A percentile compares a stretch with the other conserved stretches of the same genome.
These are phyloP conservation scores for Petrocephalus zakoni DNA, from an alignment of 2,113 vertebrate genomes.

Conservation along the genomic window DNA sequence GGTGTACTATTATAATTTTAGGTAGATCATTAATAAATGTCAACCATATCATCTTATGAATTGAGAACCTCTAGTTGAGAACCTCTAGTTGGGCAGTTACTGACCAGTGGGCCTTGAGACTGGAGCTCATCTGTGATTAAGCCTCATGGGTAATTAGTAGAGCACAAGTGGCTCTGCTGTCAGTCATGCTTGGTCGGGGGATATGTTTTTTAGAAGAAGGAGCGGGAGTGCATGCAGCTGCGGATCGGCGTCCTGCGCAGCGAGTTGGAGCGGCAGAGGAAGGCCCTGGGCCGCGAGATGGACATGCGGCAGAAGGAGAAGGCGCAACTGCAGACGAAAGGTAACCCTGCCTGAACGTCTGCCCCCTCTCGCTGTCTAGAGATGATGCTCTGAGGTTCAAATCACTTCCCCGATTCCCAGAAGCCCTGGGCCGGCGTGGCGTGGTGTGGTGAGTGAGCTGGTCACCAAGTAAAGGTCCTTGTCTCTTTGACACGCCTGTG, in stretches of 20 bases:
- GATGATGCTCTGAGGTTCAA: neutral
- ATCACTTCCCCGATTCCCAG: neutral
- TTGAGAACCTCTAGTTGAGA: neutral
- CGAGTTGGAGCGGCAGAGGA: conserved; percentile 87
- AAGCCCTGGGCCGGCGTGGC: neutral
- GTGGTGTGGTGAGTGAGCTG: neutral
- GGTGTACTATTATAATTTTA: neutral
- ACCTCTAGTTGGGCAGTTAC: neutral
- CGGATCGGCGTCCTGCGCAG: conserved; percentile 83
- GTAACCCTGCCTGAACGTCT: conserved; percentile 44
- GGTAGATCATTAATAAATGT: neutral
- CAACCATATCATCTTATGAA: conserved; percentile 12
- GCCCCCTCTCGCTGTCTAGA: neutral
- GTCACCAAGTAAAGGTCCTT: neutral
- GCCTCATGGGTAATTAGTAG: conserved; percentile 28
- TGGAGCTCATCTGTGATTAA: conserved; percentile 29
- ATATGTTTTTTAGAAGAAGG: conserved; percentile 75
- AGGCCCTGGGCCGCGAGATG: conserved; percentile 74
- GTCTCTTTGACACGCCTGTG: neutral
- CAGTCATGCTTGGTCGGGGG: neutral
- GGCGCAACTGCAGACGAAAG: conserved; percentile 70
- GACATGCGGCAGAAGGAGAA: conserved; percentile 78
- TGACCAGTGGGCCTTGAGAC: conserved; percentile 20
- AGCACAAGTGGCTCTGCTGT: conserved; percentile 14
- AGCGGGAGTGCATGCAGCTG: conserved; percentile 87